Evolutionary conservation across 1,140 invertebrate genomes (phyloP), one percentile per base, ranked within the genome.

Genomic region (Leptinotarsa lineolata): DNA sequence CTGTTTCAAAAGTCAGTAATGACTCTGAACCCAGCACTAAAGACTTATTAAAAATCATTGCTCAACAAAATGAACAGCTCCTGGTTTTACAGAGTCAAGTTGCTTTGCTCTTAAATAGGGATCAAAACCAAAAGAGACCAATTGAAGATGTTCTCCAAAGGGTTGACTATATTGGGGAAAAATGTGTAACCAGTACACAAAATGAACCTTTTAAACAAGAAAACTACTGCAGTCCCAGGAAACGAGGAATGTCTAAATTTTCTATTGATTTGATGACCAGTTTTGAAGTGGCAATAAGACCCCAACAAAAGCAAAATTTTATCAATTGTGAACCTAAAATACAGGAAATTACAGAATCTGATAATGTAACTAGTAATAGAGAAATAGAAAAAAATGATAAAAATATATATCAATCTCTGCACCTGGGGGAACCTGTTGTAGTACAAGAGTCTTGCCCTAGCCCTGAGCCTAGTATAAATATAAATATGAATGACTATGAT

Each of bases 181-280:
- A 66, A 72, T 77, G 64, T 58, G 30, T 64, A 67, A 77, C 68
- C 54, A 80, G 73, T 74, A 74, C 76, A 11, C 70, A 80, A 70
- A 59, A 78, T 46, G 77, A 78, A 60, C 69, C 78, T 80, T 44
- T 77, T 81, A 60, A 66, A 83, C 69, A 70, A 60, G 58, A 63
- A n/a, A 74, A 39, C 54, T 68, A 61, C 60, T 24, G 24, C 20
- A 58, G 78, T 85, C 83, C 88, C 88, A 59, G 88, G 87, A 74
- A 92, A 90, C 70, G 86, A 86, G 45, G 68, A 48, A 24, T 78
- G 70, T 86, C 88, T 39, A 90, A 91, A 78, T 89, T 91, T 76
- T 91, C 90, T 1, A 90, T 91, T 74, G 90, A 90, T 73, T 88
- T 92, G 12, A 91, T 91, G 88, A 91, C 90, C 3, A 92, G 90